Evolutionary conservation across 1,140 invertebrate species (phyloP), one percentile per base, ranked within the genome.

Genomic region (Lasioglossum baleicum): DNA sequence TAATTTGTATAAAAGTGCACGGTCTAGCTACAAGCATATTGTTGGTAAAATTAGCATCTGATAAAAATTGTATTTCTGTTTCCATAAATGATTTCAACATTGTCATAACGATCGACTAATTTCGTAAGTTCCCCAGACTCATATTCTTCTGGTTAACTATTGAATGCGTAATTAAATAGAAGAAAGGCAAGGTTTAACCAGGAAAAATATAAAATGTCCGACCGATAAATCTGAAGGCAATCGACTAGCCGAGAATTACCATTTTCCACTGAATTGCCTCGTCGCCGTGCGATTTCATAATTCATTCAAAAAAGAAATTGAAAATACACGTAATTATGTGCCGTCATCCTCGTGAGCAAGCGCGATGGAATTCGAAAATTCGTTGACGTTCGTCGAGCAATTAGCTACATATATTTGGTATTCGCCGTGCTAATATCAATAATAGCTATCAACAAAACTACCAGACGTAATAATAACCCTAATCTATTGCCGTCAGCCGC

Each of bases 401-500:
- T 11, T 8, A 53, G 26, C 26, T 71, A 35, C 31, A 35, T 77
- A 63, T 5, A 31, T 7, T 13, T 20, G 56, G 13, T 5, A 11
- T n/a, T 48, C 20, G 7, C 42, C 17, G 0, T 20, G 56, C 20
- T 6, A 20, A 20, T 56, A 20, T n/a, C 8, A 40, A 51, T n/a
- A 42, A 48, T 15, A 48, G 42, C 7, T 26, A 61, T 4, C 11
- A 48, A 35, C 11, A 11, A 40, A 48, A 67, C 10, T 67, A 67
- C 3, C 42, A 11, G 42, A 17, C 8, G 2, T 40, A 71, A 51
- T 71, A 77, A 64, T 70, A 76, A 77, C 51, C 63, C 26, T 71
- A 63, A 70, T 77, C 67, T 53, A 63, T 51, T 10, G 31, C 15
- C 67, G 75, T 69, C 65, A 61, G 48, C 11, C 65, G 56, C 75